Conservation (phyloP, 2,113 vertebrate genomes). For the Mormoops blainvillei region DNA sequence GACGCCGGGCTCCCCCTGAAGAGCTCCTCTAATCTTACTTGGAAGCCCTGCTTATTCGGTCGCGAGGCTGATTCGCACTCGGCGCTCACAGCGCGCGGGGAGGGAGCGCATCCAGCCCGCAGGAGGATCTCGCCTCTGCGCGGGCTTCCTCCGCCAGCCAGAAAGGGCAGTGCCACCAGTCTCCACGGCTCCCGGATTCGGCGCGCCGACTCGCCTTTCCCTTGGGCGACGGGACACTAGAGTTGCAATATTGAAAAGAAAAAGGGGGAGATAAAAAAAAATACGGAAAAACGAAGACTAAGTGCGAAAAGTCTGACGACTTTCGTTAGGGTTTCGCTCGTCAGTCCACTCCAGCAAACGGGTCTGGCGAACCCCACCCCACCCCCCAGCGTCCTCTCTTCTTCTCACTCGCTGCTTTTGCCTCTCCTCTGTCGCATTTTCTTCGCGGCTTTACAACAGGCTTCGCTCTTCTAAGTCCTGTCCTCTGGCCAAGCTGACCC, state of each 20-base stretch:
- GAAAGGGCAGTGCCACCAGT: not conserved
- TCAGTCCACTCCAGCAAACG: not conserved
- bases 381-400: not conserved
- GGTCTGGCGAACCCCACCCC: not conserved
- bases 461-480: not conserved
- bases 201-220: not conserved
- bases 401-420: not conserved
- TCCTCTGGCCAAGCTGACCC: constrained; percentile 17
- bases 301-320: constrained; percentile 22
- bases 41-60: not conserved
- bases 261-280: not conserved
- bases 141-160: not conserved
- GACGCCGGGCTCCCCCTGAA: not conserved
- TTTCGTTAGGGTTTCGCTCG: not conserved
- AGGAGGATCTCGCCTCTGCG: not conserved
- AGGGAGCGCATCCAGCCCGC: not conserved
- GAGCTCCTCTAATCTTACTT: not conserved
- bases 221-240: not conserved
- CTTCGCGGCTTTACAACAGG: not conserved
- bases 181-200: not conserved
- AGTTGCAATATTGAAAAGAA: not conserved
- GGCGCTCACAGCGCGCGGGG: not conserved
- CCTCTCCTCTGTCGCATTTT: not conserved
- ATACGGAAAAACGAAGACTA: not conserved
- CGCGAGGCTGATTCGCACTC: not conserved